These are phyloP conservation scores for Rhagologus leucostigma DNA, from an alignment of 2,113 vertebrate genomes.

Conservation along the genomic window DNA sequence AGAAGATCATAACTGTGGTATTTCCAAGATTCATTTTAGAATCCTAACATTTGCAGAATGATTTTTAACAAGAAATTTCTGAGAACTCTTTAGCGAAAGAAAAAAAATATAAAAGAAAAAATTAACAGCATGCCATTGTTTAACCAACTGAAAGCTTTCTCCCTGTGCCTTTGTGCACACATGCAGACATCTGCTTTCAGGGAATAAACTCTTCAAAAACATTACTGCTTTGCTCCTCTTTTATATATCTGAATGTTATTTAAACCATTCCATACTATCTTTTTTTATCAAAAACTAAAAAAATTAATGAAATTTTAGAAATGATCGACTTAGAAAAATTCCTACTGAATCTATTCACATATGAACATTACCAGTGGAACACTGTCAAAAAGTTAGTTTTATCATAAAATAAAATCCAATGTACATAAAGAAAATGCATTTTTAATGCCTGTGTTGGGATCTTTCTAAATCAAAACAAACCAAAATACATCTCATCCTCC, in stretches of 20 bases:
- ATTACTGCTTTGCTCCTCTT: background rate
- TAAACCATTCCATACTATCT: background rate
- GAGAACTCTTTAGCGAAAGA: background rate
- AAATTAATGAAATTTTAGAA: background rate
- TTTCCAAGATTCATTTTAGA: background rate
- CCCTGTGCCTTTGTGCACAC: background rate
- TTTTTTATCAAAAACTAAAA: background rate
- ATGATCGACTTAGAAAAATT: background rate
- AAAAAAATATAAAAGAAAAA: background rate
- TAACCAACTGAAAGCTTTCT: background rate
- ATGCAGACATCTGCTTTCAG: constrained; percentile 19
- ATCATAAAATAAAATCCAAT: background rate
- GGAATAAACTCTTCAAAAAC: background rate
- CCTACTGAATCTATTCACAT: background rate
- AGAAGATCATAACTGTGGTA: background rate
- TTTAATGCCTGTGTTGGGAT: background rate
- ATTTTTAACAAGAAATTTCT: background rate
- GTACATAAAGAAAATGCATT: background rate
- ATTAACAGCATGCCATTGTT: background rate
- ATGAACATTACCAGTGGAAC: background rate
- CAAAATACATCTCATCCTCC: background rate
- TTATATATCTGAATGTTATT: background rate
- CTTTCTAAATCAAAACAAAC: background rate
- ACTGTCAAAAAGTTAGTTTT: background rate
- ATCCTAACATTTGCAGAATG: background rate